Evolutionary conservation across 1,140 invertebrate species (phyloP), one percentile per base, ranked within the genome.

Genomic region (Zaprionus africanus): DNA sequence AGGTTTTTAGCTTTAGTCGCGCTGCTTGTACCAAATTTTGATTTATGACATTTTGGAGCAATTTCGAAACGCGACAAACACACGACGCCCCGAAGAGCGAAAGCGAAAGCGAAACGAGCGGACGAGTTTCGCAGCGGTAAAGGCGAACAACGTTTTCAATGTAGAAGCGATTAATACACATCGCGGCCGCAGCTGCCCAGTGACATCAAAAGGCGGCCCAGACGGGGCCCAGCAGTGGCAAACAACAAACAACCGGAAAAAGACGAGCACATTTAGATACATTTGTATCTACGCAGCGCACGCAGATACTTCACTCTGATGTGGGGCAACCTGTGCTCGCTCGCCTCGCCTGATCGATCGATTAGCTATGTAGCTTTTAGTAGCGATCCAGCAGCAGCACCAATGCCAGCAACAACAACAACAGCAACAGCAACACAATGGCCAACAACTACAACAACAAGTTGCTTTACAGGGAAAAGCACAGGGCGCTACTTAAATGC

Each of bases 161-260:
- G 82, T 86, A 69, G 82, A 79, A 67, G 78, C 84, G 84, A 90
- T 90, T 90, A 90, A 90, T 90, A 90, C 70, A 85, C 82, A 87
- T 91, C 85, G 85, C 54, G 41, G 73, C 24, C 76, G 81, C 85
- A 90, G 85, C 85, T 90, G 85, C 85, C 85, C 85, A 80, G 71
- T 81, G 85, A 81, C 81, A 85, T 90, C 85, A 90, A 88, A 77
- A 60, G 65, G 59, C 46, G 60, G 58, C 77, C 66, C 82, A 87
- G 79, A 72, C 64, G n/a, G 24, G 34, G 26, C 22, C 22, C 28
- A 28, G 28, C 28, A 36, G 11, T 9, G n/a, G 24, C 69, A 58
- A 72, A 61, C 59, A 74, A 66, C 56, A 38, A 68, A 79, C 76
- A 68, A 77, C 67, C 72, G 79, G 77, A 79, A 81, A 81, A 68